These are phyloP conservation scores for Odontocerum albicorne DNA, from an alignment of 2,888 invertebrate species.

Conservation along the genomic window DNA sequence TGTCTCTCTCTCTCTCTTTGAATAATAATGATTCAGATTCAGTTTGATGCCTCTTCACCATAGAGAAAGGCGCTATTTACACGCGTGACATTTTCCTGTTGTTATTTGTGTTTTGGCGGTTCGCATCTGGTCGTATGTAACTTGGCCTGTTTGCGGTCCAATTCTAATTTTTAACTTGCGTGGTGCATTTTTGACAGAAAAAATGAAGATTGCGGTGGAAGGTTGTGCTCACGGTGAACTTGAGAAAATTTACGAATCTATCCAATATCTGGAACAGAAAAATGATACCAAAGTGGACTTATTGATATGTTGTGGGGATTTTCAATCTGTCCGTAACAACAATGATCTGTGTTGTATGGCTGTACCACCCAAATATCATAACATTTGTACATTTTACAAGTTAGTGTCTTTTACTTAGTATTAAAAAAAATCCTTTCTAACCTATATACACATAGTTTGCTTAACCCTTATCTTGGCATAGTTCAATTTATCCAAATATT, in stretches of 20 bases:
- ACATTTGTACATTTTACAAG: slow-evolving; percentile 93
- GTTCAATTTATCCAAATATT: too few relatives aligned
- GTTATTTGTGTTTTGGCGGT: too few relatives aligned
- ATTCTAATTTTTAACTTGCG: background rate
- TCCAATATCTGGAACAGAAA: slow-evolving; percentile 72
- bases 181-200: slow-evolving; percentile 32
- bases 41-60: too few relatives aligned
- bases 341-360: slow-evolving; percentile 93
- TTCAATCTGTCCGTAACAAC: slow-evolving; percentile 91
- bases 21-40: too few relatives aligned
- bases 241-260: slow-evolving; percentile 89
- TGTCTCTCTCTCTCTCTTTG: too few relatives aligned
- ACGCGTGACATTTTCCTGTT: too few relatives aligned
- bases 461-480: too few relatives aligned
- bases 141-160: too few relatives aligned
- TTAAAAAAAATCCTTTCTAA: too few relatives aligned
- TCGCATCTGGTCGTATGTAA: too few relatives aligned
- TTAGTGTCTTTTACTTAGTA: slow-evolving; percentile 59
- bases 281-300: slow-evolving; percentile 83
- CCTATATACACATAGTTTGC: too few relatives aligned
- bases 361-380: slow-evolving; percentile 87
- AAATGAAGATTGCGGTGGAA: slow-evolving; percentile 92
- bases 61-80: too few relatives aligned
- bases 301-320: slow-evolving; percentile 97
- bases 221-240: slow-evolving; percentile 99